Evolutionary conservation across 2,888 invertebrate genomes (phyloP).

Genomic region (Plagodis pulveraria): DNA sequence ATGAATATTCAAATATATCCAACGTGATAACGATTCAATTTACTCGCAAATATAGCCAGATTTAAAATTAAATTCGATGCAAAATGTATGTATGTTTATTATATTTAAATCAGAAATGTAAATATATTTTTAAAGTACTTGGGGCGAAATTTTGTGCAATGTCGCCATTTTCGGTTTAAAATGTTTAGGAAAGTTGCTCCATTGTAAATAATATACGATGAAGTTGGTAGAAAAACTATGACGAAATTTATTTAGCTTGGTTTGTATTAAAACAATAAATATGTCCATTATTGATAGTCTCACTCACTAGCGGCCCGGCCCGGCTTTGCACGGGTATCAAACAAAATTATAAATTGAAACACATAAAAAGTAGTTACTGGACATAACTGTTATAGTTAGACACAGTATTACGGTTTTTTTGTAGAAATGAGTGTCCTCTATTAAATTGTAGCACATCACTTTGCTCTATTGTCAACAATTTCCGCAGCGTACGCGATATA

Average conservation of each 20-base stretch:
- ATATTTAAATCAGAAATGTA: background rate
- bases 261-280: no score
- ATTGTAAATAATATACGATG: background rate
- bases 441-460: no score
- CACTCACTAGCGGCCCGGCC: no score
- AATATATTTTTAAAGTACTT: background rate
- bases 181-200: constrained; percentile 4
- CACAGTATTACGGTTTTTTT: no score
- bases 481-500: no score
- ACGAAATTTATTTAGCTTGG: background rate
- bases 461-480: no score
- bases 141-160: background rate
- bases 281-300: no score
- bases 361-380: no score
- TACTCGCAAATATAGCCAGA: constrained; percentile 4
- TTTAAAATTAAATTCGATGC: background rate
- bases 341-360: no score
- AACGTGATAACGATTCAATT: constrained; percentile 28
- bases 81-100: constrained; percentile 1
- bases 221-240: constrained; percentile 12
- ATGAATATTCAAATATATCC: constrained; percentile 30
- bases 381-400: no score
- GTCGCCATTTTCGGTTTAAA: background rate
- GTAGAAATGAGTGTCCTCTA: no score
- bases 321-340: no score